phyloP scores from a whole-genome alignment of 2,888 invertebrate species.

The Bursaphelenchus okinawaensis region DNA sequence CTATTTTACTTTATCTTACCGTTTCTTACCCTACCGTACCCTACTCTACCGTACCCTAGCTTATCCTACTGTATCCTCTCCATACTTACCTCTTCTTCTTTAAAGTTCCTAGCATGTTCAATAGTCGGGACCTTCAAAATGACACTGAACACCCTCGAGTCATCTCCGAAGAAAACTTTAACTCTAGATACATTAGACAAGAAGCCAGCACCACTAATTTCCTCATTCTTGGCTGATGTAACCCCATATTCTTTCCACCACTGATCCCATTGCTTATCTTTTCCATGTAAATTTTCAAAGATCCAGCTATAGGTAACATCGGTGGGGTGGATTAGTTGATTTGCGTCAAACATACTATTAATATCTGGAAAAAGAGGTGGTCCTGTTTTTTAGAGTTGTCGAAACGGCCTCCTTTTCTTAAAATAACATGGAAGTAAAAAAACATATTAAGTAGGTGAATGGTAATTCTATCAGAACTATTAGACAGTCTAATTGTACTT shows the following conservation, averaged over 20 bases:
- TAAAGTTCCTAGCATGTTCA: not conserved
- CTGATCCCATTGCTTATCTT: not conserved
- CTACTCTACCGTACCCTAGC: too few species aligned
- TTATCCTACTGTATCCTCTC: too few species aligned
- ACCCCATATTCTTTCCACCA: not conserved
- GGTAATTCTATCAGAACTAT: too few species aligned
- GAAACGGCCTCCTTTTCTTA: too few species aligned
- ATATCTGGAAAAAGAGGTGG: too few species aligned
- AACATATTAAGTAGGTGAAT: too few species aligned
- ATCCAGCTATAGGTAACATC: slow-evolving; percentile 5
- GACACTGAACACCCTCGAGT: not conserved
- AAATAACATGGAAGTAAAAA: too few species aligned
- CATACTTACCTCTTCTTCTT: slow-evolving; percentile 8
- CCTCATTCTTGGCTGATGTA: not conserved
- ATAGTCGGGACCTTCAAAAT: slow-evolving; percentile 2
- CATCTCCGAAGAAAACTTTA: not conserved
- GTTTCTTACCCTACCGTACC: too few species aligned
- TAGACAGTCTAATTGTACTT: too few species aligned
- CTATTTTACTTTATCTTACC: too few species aligned
- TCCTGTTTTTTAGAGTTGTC: too few species aligned
- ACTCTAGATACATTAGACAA: slow-evolving; percentile 2
- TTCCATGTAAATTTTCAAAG: not conserved
- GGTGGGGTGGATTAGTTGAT: not conserved
- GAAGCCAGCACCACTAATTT: slow-evolving; percentile 8
- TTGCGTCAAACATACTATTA: not conserved